Conservation (phyloP, 2,888 invertebrate species). For the Lepidochrysops patricia region DNA sequence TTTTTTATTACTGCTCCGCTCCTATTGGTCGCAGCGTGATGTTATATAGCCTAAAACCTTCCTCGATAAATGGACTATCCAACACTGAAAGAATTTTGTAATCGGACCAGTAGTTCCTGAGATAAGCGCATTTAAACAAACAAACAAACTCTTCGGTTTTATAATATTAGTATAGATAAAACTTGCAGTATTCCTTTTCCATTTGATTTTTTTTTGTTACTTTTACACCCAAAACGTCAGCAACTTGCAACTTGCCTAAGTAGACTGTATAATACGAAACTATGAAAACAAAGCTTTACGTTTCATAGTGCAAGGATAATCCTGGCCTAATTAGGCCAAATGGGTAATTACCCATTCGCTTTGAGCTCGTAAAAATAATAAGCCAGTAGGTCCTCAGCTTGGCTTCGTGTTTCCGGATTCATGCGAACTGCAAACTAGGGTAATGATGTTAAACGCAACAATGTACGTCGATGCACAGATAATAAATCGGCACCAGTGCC, state of each 20-base stretch:
- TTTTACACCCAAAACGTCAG: too few species aligned
- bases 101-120: too few species aligned
- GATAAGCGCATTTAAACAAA: too few species aligned
- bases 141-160: too few species aligned
- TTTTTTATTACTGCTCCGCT: too few species aligned
- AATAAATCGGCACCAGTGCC: conserved; percentile 39
- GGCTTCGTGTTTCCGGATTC: neutral
- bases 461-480: conserved; percentile 33
- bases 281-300: neutral
- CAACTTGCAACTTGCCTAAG: neutral
- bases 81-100: too few species aligned
- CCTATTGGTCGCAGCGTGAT: too few species aligned
- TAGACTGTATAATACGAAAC: neutral
- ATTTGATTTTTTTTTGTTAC: too few species aligned
- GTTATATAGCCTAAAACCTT: too few species aligned
- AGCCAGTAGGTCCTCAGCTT: neutral
- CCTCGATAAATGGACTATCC: too few species aligned
- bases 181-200: too few species aligned
- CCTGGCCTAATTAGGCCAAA: neutral
- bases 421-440: conserved; percentile 25
- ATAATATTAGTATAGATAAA: too few species aligned
- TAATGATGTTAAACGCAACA: conserved; percentile 39
- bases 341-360: neutral
- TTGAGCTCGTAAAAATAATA: neutral
- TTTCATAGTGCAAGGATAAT: neutral